Evolutionary conservation across 2,888 invertebrate species (phyloP).

Genomic region (Glyphotaelius pellucidus): DNA sequence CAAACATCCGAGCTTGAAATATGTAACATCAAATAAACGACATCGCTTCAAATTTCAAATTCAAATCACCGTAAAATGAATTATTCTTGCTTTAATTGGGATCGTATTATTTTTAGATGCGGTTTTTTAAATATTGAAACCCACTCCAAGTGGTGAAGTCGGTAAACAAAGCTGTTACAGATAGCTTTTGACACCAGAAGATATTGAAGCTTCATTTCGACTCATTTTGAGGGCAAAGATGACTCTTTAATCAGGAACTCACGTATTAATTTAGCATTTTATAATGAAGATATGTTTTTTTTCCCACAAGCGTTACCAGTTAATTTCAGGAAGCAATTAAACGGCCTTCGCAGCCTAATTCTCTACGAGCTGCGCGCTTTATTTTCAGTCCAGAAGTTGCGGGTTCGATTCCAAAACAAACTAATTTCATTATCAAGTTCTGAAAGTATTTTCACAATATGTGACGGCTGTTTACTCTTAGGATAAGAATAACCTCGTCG

Average conservation of each 20-base stretch:
- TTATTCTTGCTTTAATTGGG: not conserved
- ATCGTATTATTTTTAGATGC: not conserved
- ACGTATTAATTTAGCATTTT: not conserved
- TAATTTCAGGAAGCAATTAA: not conserved
- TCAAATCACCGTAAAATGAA: not conserved
- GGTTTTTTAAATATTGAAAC: not conserved
- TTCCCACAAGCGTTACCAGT: not conserved
- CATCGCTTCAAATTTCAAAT: not conserved
- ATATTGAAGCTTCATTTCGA: not conserved
- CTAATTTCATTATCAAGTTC: too few species aligned
- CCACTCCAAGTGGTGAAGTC: not conserved
- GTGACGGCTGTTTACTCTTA: too few species aligned
- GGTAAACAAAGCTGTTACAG: not conserved
- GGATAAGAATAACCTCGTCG: too few species aligned
- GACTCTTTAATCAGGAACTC: not conserved
- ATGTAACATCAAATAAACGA: too few species aligned
- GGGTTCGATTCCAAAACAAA: not conserved
- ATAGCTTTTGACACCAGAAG: not conserved
- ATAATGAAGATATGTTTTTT: not conserved
- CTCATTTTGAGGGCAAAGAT: not conserved
- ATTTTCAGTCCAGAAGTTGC: not conserved
- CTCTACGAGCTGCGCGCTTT: too few species aligned
- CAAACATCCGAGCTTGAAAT: not conserved
- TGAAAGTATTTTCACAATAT: too few species aligned
- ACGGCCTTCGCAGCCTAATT: not conserved